phyloP scores from a whole-genome alignment of 2,113 vertebrate genomes.

The Microtus oregoni region DNA sequence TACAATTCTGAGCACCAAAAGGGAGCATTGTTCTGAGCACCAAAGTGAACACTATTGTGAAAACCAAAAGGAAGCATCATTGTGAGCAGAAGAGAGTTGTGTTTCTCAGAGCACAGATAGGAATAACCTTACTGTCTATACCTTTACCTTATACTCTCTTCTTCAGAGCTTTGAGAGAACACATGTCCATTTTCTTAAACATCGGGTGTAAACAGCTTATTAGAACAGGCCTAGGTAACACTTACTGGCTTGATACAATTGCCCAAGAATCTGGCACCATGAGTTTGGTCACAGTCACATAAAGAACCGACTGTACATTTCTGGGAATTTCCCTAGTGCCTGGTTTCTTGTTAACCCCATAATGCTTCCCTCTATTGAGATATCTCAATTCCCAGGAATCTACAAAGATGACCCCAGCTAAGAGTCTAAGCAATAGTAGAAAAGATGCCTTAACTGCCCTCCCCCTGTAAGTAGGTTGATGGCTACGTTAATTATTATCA shows the following conservation, averaged over 20 bases:
- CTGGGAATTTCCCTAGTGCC: no score
- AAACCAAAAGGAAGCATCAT: neutral
- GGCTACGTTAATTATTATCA: no score
- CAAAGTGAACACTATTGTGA: neutral
- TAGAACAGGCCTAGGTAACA: neutral
- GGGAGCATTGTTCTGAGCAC: no score
- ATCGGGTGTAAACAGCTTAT: neutral
- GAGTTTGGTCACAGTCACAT: neutral
- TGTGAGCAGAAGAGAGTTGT: neutral
- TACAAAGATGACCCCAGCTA: no score
- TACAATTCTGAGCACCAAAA: no score
- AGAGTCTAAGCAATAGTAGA: no score
- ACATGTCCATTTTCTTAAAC: neutral
- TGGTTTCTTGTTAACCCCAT: no score
- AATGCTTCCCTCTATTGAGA: no score
- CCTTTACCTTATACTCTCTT: neutral
- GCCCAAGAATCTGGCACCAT: neutral
- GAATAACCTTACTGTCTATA: rapidly evolving
- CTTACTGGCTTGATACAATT: neutral
- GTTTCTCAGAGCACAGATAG: no score
- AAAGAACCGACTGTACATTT: neutral
- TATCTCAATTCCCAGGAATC: no score
- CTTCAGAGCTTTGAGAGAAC: neutral
- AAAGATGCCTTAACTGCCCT: no score
- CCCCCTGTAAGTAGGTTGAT: no score